A percentile compares a stretch with the other conserved stretches of the same genome.
phyloP scores from a whole-genome alignment of 1,140 invertebrate species.

The Uloborus diversus region DNA sequence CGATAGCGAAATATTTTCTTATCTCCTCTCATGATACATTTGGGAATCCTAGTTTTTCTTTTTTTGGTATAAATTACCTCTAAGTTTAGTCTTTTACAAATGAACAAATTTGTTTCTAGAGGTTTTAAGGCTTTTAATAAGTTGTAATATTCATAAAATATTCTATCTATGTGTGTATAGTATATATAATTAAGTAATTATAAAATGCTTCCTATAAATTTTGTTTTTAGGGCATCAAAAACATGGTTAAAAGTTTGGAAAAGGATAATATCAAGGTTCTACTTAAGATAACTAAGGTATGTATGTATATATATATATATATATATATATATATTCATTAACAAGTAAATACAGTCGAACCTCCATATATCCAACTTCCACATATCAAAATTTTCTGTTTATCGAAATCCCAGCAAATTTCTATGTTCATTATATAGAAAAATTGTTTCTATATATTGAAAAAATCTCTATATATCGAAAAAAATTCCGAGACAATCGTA shows the following conservation, averaged over 20 bases:
- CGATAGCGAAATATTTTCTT: no score
- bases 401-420: not conserved
- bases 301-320: not conserved
- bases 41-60: no score
- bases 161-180: not conserved
- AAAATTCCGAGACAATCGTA: no score
- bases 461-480: no score
- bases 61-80: not conserved
- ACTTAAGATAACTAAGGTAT: slow-evolving; percentile 21
- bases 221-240: slow-evolving; percentile 54
- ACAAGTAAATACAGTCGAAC: not conserved
- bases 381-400: not conserved
- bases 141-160: not conserved
- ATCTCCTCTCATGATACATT: no score
- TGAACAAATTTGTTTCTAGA: not conserved
- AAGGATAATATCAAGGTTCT: slow-evolving; percentile 28
- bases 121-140: not conserved
- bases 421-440: not conserved
- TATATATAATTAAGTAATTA: not conserved
- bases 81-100: not conserved
- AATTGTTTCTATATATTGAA: no score
- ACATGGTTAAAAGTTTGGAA: slow-evolving; percentile 53
- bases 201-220: not conserved
- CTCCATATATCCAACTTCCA: not conserved
- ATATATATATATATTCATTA: not conserved